phyloP scores from a whole-genome alignment of 53 echinoderm and acorn worm species.

The Apostichopus leukothele region DNA sequence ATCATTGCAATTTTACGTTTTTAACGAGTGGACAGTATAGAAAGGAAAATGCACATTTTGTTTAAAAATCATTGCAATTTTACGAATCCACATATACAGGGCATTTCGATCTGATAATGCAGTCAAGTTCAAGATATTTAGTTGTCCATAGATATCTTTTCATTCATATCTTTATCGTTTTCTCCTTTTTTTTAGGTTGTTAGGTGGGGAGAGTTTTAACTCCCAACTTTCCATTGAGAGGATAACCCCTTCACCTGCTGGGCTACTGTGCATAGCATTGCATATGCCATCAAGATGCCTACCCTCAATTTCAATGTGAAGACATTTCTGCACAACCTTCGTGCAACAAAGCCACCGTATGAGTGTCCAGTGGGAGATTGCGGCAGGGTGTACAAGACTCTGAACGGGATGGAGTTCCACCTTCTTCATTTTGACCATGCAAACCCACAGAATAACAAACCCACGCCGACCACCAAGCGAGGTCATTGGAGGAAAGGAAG shows the following conservation, averaged over 20 bases:
- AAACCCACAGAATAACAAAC: slow-evolving; percentile 80
- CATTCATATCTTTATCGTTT: too few relatives aligned
- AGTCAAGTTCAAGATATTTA: too few relatives aligned
- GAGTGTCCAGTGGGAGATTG: slow-evolving; percentile 95
- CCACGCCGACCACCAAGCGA: slow-evolving; percentile 71
- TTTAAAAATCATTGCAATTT: too few relatives aligned
- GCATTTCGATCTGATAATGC: too few relatives aligned
- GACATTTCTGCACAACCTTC: slow-evolving; percentile 90
- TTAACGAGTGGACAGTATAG: too few relatives aligned
- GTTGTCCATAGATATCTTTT: too few relatives aligned
- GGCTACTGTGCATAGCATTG: not conserved
- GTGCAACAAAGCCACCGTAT: slow-evolving; percentile 97
- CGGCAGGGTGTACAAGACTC: slow-evolving; percentile 85
- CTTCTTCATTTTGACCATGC: slow-evolving; percentile 89
- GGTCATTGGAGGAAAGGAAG: slow-evolving; percentile 85
- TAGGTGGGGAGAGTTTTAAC: not conserved
- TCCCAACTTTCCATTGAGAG: not conserved
- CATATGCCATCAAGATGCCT: slow-evolving; percentile 72
- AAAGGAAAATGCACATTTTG: too few relatives aligned
- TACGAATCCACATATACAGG: too few relatives aligned
- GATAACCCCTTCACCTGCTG: not conserved
- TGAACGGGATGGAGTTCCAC: slow-evolving; percentile 91
- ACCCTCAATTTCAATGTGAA: slow-evolving; percentile 87
- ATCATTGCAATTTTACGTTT: too few relatives aligned
- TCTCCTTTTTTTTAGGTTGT: not conserved